A percentile compares a stretch with the other conserved stretches of the same genome.
phyloP scores from a whole-genome alignment of 2,888 invertebrate genomes.

The Hypercompe scribonia region DNA sequence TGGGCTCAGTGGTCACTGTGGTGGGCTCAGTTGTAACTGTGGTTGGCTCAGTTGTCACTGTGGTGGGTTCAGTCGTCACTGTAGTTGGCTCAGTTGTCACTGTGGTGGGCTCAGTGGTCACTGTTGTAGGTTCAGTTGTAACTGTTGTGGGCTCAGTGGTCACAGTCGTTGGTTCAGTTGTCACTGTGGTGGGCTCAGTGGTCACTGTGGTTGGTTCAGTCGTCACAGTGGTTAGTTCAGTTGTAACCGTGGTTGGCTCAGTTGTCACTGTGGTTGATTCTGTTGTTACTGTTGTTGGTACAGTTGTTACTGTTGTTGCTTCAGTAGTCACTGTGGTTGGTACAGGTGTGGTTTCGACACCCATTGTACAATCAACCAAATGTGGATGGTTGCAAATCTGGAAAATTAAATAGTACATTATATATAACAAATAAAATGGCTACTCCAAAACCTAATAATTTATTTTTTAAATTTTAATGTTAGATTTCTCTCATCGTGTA shows the following conservation, averaged over 20 bases:
- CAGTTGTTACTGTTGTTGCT: too few species aligned
- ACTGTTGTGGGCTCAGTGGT: too few species aligned
- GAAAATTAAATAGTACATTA: background rate
- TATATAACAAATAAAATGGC: too few species aligned
- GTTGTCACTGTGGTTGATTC: background rate
- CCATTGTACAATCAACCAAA: background rate
- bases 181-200: background rate
- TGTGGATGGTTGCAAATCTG: background rate
- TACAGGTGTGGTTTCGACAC: slow-evolving; percentile 3
- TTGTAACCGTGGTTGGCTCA: background rate
- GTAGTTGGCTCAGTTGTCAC: background rate
- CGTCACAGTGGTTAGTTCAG: background rate
- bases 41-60: too few species aligned
- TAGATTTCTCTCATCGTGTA: too few species aligned
- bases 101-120: background rate
- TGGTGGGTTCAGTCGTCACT: too few species aligned
- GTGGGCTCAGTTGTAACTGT: too few species aligned
- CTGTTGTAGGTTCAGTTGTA: too few species aligned
- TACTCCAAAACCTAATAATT: too few species aligned
- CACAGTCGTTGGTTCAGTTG: background rate
- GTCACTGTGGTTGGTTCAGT: background rate
- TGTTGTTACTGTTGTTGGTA: background rate
- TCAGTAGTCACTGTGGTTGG: background rate
- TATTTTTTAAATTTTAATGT: too few species aligned
- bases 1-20: too few species aligned